Evolutionary conservation across 92 coral and sea anemone species (phyloP).

Genomic region (Porites evermanni): DNA sequence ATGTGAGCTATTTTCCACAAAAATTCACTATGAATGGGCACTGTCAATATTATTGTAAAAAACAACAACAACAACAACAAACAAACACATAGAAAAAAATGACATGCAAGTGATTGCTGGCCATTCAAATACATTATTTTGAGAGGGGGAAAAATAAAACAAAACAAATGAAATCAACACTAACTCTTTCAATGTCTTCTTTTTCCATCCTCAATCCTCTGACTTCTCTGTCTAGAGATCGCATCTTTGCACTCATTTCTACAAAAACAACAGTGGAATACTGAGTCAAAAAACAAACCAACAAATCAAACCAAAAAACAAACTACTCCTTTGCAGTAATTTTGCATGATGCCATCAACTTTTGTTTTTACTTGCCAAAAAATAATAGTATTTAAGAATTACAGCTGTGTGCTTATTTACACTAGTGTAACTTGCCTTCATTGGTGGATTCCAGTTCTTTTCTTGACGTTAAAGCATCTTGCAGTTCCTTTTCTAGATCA

Average conservation of each 20-base stretch:
- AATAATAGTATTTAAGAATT: too few species aligned
- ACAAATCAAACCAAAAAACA: not conserved
- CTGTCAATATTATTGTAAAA: too few species aligned
- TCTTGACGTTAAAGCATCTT: slow-evolving; percentile 80
- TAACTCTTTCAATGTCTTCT: slow-evolving; percentile 90
- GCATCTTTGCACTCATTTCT: slow-evolving; percentile 92
- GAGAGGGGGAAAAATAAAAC: not conserved
- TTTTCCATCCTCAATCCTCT: slow-evolving; percentile 89
- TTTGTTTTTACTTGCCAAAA: too few species aligned
- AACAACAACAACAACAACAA: too few species aligned
- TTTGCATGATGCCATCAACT: too few species aligned
- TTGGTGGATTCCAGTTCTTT: slow-evolving; percentile 89
- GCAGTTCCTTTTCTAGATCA: slow-evolving; percentile 89
- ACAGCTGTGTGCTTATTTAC: too few species aligned
- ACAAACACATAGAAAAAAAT: too few species aligned
- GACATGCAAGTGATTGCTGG: too few species aligned
- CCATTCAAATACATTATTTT: not conserved
- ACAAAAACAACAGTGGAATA: not conserved
- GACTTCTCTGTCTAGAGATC: slow-evolving; percentile 88
- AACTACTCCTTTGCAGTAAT: too few species aligned
- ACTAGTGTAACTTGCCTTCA: slow-evolving; percentile 69
- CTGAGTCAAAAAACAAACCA: not conserved
- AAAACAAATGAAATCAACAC: not conserved
- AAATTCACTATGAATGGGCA: too few species aligned
- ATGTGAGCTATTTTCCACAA: too few species aligned